Conservation (phyloP, 2,797 vertebrate genomes). For the Brachymystax lenok region DNA sequence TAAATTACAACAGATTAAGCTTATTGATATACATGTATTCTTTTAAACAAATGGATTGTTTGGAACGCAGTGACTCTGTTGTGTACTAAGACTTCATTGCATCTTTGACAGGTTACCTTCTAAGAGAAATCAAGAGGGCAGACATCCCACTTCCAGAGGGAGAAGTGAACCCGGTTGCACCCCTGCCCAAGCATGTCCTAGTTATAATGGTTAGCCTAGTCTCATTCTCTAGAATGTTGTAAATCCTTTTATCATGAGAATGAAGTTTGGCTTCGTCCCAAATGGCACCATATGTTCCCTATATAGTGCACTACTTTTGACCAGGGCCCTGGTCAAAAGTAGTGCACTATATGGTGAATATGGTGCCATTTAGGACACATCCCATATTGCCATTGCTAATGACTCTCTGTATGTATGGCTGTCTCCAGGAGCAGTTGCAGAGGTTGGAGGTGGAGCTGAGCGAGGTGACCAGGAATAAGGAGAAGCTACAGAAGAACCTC, state of each 20-base stretch:
- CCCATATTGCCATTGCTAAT: not conserved
- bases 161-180: constrained; percentile 87
- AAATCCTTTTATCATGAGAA: not conserved
- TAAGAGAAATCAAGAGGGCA: constrained; percentile 92
- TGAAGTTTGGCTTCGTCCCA: not conserved
- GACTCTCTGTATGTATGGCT: not conserved
- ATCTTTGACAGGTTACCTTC: constrained; percentile 83
- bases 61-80: not conserved
- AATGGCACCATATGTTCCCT: not conserved
- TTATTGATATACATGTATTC: not conserved
- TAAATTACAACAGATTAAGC: too few relatives aligned
- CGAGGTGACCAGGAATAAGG: constrained; percentile 94
- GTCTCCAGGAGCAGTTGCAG: constrained; percentile 89
- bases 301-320: not conserved
- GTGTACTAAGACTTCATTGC: not conserved
- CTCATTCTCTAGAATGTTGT: not conserved
- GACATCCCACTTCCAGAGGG: constrained; percentile 89
- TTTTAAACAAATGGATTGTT: not conserved
- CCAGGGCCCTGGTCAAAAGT: not conserved
- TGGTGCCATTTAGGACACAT: too few relatives aligned
- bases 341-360: too few relatives aligned
- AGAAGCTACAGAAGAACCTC: constrained; percentile 90
- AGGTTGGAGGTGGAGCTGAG: constrained; percentile 90
- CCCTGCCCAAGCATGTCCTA: constrained; percentile 90
- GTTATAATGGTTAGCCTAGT: constrained; percentile 86